Conservation (phyloP, 2,113 vertebrate species). For the Siniperca knerii region DNA sequence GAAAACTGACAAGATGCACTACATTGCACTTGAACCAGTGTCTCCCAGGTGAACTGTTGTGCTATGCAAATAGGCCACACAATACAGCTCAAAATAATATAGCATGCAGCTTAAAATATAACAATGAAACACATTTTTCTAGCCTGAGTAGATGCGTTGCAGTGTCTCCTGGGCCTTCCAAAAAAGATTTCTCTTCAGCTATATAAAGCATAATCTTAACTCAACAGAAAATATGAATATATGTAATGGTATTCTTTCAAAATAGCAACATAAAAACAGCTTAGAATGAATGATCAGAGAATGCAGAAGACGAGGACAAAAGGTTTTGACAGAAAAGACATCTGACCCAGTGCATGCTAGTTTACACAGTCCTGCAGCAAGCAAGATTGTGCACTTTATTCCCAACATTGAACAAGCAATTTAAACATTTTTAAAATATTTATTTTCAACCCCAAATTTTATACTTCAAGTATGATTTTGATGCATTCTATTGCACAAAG, state of each 20-base stretch:
- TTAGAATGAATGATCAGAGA: constrained; percentile 7
- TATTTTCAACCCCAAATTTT: not conserved
- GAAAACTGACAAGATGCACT: constrained; percentile 49
- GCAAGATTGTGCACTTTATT: too few relatives aligned
- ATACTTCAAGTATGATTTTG: not conserved
- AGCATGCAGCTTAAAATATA: constrained; percentile 35
- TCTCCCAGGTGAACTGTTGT: constrained; percentile 58
- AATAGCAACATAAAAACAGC: constrained; percentile 9
- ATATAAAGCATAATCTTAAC: constrained; percentile 1
- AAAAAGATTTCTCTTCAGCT: constrained; percentile 30
- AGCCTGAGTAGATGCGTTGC: not conserved
- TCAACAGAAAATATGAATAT: constrained; percentile 15
- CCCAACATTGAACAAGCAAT: not conserved
- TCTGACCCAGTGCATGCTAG: not conserved
- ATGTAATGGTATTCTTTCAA: not conserved
- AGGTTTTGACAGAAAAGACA: not conserved
- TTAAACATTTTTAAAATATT: not conserved
- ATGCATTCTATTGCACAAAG: not conserved
- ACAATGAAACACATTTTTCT: constrained; percentile 17
- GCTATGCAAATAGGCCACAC: constrained; percentile 56
- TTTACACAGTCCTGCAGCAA: not conserved
- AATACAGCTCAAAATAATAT: constrained; percentile 29
- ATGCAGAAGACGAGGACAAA: not conserved
- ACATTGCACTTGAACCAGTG: constrained; percentile 44
- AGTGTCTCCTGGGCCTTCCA: constrained; percentile 13